Evolutionary conservation across 2,888 invertebrate genomes (phyloP).

Genomic region (Trachelus stipa): DNA sequence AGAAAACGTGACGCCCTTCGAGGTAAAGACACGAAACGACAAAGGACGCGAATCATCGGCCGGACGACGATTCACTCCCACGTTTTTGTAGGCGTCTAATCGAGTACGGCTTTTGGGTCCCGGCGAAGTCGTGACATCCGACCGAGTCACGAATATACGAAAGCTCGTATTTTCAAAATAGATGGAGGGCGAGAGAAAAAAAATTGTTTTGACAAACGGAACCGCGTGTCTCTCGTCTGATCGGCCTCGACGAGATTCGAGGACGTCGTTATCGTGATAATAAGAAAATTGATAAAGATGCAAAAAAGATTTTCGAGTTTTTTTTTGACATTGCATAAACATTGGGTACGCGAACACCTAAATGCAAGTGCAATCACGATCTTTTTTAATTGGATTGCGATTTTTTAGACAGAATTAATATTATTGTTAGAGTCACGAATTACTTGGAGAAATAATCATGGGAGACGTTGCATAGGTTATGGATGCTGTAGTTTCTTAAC

Average conservation of each 20-base stretch:
- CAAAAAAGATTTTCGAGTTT: not conserved
- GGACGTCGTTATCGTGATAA: not conserved
- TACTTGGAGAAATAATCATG: not conserved
- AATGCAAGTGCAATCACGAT: not conserved
- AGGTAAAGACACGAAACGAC: not conserved
- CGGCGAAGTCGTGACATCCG: conserved; percentile 13
- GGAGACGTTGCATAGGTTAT: not conserved
- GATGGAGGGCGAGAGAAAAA: conserved; percentile 6
- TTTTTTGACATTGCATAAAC: not conserved
- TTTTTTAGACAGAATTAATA: not conserved
- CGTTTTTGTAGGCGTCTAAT: not conserved
- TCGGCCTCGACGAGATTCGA: not conserved
- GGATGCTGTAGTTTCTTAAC: not conserved
- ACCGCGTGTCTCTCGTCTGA: not conserved
- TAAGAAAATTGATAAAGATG: not conserved
- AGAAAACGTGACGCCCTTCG: not conserved
- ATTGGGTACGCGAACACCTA: not conserved
- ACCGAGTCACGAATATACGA: conserved; percentile 14
- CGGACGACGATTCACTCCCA: not conserved
- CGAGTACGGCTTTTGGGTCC: not conserved
- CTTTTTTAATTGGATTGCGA: not conserved
- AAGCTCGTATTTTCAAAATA: conserved; percentile 3
- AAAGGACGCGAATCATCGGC: conserved; percentile 1
- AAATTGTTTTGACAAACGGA: conserved; percentile 18
- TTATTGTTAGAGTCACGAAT: not conserved